Conservation (phyloP, 2,797 vertebrate genomes). For the Danio tinwini region DNA sequence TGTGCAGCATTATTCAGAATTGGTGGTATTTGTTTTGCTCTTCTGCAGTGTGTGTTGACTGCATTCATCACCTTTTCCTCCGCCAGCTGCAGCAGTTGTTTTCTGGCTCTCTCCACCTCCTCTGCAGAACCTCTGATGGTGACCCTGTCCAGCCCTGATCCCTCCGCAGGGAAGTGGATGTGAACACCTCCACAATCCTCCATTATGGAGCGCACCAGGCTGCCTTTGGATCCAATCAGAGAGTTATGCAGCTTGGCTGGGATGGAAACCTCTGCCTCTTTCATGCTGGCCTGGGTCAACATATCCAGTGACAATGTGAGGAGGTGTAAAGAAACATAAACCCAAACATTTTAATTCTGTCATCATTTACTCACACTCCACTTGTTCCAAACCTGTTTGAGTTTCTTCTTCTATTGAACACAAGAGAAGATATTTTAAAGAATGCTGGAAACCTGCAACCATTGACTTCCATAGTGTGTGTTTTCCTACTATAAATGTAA, state of each 20-base stretch:
- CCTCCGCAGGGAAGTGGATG: constrained; percentile 83
- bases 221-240: constrained; percentile 84
- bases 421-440: too few relatives aligned
- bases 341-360: too few relatives aligned
- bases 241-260: constrained; percentile 85
- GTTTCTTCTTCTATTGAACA: too few relatives aligned
- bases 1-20: too few relatives aligned
- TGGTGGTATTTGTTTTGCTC: too few relatives aligned
- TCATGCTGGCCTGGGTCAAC: constrained; percentile 80
- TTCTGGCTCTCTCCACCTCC: constrained; percentile 82
- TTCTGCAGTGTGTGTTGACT: too few relatives aligned
- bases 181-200: constrained; percentile 85
- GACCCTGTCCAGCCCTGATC: constrained; percentile 81
- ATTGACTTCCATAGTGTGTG: too few relatives aligned
- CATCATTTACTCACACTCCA: too few relatives aligned
- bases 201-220: constrained; percentile 85
- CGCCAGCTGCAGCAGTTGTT: constrained; percentile 81
- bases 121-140: constrained; percentile 79
- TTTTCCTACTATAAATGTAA: too few relatives aligned
- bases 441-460: too few relatives aligned
- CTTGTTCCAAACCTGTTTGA: too few relatives aligned
- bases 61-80: constrained; percentile 79
- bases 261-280: constrained; percentile 81
- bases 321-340: background rate
- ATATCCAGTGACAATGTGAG: background rate